These are phyloP conservation scores for Sparus aurata DNA, from an alignment of 2,797 vertebrate genomes.

Conservation along the genomic window DNA sequence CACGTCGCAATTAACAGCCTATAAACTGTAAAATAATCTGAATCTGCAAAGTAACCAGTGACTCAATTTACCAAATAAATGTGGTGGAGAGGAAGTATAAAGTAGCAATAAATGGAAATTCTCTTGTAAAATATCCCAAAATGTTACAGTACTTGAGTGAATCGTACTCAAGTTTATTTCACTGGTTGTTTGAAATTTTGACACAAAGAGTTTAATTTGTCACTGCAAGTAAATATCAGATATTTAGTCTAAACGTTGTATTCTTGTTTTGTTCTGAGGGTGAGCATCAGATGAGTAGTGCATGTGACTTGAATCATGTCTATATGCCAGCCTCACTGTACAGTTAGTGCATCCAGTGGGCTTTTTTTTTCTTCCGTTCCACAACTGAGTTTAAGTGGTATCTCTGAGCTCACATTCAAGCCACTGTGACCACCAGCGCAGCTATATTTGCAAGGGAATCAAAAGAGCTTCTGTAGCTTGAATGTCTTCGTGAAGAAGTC, in stretches of 20 bases:
- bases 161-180: no score
- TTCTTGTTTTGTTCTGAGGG: slow-evolving; percentile 27
- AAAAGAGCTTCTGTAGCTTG: slow-evolving; percentile 68
- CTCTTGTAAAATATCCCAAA: no score
- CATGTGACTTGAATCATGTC: slow-evolving; percentile 18
- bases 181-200: no score
- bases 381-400: slow-evolving; percentile 57
- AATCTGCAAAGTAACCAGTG: no score
- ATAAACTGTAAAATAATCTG: no score
- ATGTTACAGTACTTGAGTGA: no score
- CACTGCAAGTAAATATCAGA: background rate
- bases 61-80: no score
- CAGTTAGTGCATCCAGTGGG: slow-evolving; percentile 27
- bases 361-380: slow-evolving; percentile 47
- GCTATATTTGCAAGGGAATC: slow-evolving; percentile 73
- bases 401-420: slow-evolving; percentile 55
- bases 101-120: no score
- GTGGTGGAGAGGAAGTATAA: no score
- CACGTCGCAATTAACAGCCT: no score
- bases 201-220: no score
- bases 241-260: background rate
- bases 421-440: slow-evolving; percentile 61
- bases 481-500: slow-evolving; percentile 44
- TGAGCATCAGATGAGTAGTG: slow-evolving; percentile 23
- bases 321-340: slow-evolving; percentile 24